Conservation (phyloP, 2,797 vertebrate species). For the Chelonia mydas region DNA sequence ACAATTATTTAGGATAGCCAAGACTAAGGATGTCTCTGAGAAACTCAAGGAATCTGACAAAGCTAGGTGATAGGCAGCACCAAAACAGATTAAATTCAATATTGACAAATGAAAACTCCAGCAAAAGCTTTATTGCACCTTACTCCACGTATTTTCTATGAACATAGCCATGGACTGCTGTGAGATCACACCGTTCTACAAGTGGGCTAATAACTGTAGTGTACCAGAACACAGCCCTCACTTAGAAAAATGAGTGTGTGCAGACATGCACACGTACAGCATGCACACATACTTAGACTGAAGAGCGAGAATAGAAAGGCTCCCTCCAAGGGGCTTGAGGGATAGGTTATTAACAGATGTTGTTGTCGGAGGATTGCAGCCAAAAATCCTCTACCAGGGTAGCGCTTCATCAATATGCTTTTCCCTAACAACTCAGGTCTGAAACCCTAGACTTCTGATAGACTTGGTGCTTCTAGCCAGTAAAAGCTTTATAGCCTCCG, state of each 20-base stretch:
- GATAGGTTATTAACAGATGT: background rate
- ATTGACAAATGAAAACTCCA: background rate
- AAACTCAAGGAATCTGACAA: background rate
- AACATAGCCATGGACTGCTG: rapidly evolving
- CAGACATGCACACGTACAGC: background rate
- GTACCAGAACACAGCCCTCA: background rate
- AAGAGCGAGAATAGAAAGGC: background rate
- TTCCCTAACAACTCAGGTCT: background rate
- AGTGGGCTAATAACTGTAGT: background rate
- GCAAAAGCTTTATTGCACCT: background rate
- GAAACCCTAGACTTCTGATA: constrained; percentile 20
- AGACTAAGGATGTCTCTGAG: background rate
- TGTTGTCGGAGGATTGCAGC: background rate
- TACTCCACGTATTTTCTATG: background rate
- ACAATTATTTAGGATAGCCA: background rate
- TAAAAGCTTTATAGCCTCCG: background rate
- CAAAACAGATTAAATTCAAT: background rate
- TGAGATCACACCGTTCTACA: background rate
- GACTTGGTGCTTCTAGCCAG: background rate
- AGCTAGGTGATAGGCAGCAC: background rate
- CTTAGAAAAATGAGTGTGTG: background rate
- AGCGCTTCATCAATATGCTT: background rate
- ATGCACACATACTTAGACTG: background rate
- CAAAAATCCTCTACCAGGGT: background rate
- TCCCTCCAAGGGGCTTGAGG: background rate